Percentiles rank a stretch among this genome's conserved stretches.
Conservation (phyloP, 35 echinoderm and acorn worm genomes). For the Amphiura filiformis region DNA sequence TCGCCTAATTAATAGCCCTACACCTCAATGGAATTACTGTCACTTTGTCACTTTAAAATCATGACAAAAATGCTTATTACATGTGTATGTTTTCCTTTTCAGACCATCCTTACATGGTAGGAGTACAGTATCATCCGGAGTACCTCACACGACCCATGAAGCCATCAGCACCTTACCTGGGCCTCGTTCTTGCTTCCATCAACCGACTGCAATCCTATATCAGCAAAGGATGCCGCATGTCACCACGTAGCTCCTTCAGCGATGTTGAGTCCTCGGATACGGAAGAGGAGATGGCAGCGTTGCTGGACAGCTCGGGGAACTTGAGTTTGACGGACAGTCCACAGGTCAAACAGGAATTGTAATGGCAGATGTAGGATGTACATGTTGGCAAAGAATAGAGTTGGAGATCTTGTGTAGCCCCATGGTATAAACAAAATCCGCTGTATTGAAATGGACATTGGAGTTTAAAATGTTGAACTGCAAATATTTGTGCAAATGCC, state of each 20-base stretch:
- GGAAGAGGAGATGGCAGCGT: constrained; percentile 71
- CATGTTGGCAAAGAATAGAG: no score
- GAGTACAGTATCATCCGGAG: constrained; percentile 98
- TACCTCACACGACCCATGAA: constrained; percentile 97
- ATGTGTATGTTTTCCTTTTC: constrained; percentile 1
- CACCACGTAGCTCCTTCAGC: constrained; percentile 69
- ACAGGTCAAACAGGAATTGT: neutral
- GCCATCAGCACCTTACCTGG: constrained; percentile 90
- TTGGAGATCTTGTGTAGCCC: no score
- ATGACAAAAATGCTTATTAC: no score
- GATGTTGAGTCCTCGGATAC: constrained; percentile 81
- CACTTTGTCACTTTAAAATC: neutral
- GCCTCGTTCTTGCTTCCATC: constrained; percentile 85
- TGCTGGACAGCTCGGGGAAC: neutral
- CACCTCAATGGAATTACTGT: neutral
- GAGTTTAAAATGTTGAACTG: no score
- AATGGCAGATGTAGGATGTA: no score
- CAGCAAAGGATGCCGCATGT: constrained; percentile 71
- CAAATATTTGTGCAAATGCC: no score
- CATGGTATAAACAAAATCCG: no score
- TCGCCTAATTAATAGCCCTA: no score
- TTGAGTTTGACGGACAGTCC: neutral
- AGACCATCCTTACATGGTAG: constrained; percentile 97
- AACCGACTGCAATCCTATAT: constrained; percentile 56
- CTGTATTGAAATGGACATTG: no score